Evolutionary conservation across 2,888 invertebrate genomes (phyloP), one percentile per base, ranked within the genome.

Genomic region (Tinea pellionella): DNA sequence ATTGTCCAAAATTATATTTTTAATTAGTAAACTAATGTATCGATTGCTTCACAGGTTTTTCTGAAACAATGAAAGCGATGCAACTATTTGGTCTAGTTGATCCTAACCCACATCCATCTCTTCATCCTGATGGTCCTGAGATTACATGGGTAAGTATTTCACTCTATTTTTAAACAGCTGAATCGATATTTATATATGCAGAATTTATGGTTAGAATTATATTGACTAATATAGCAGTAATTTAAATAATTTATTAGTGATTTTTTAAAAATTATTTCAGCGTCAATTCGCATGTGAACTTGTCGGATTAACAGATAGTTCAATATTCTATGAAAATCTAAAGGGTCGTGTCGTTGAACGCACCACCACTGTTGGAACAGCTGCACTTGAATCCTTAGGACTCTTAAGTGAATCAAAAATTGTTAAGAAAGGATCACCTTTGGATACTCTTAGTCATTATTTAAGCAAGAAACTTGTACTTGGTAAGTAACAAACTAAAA

Each of bases 71-170:
- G 69, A 92, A 93, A 66, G 94, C 94, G 0, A 89, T 99, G 73
- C 95, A 97, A 72, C 88, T 94, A 59, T 86, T 98, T 61, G 98
- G 98, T 0, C 88, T 99, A 0, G 91, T 99, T 57, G 95, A 96
- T 74, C 91, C 93, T 0, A 93, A 93, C 67, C 92, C 93, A 1
- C 94, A 96, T 79, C 94, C 98, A 0, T 90, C 92, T 67, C 88
- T 99, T n/a, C 99, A 99, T 76, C 94, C 95, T 0, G 94, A 94
- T 72, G 99, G 99, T 51, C 99, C 99, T 0, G 96, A 96, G 63
- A 92, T 98, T 30, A 97, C 98, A 9, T 99, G 99, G 99, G 95
- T 95, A 81, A 74, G 71, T 41, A 58, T 53, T 53, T 16, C n/a
- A n/a, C n/a, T n/a, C n/a, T n/a, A n/a, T 24, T 24, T 24, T 24